Percentiles rank a stretch among this genome's conserved stretches.
These are phyloP conservation scores for Astyanax mexicanus DNA, from an alignment of 2,797 vertebrate species.

Conservation along the genomic window DNA sequence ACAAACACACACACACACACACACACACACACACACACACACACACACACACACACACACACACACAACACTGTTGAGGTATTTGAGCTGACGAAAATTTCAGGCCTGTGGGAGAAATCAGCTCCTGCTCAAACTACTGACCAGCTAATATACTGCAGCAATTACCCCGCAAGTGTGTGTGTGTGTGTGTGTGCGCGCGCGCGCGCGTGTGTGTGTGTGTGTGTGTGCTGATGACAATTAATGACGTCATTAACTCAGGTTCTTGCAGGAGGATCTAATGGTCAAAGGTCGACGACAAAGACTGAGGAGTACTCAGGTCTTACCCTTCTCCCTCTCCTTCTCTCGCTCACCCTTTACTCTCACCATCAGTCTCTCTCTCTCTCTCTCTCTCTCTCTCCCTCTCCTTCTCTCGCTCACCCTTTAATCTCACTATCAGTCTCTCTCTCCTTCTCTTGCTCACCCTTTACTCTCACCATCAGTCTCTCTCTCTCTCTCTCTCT, in stretches of 20 bases:
- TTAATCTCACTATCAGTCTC: too few relatives aligned
- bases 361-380: neutral
- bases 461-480: too few relatives aligned
- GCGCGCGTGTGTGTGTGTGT: neutral
- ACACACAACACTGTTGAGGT: neutral
- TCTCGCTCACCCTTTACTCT: too few relatives aligned
- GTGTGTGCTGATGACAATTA: neutral
- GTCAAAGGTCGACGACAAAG: neutral
- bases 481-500: too few relatives aligned
- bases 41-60: neutral
- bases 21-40: neutral
- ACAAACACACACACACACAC: neutral
- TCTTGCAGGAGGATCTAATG: neutral
- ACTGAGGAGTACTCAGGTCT: neutral
- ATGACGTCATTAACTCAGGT: neutral
- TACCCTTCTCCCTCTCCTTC: too few relatives aligned
- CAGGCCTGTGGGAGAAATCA: neutral
- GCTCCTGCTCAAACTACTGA: neutral
- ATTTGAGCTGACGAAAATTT: too few relatives aligned
- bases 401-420: too few relatives aligned
- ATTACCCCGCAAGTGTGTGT: neutral
- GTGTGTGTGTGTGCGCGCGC: constrained; percentile 1
- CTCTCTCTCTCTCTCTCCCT: too few relatives aligned
- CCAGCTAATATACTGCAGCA: neutral
- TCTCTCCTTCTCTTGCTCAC: too few relatives aligned